These are phyloP conservation scores for Myxocyprinus asiaticus DNA, from an alignment of 2,113 vertebrate species.

Conservation along the genomic window DNA sequence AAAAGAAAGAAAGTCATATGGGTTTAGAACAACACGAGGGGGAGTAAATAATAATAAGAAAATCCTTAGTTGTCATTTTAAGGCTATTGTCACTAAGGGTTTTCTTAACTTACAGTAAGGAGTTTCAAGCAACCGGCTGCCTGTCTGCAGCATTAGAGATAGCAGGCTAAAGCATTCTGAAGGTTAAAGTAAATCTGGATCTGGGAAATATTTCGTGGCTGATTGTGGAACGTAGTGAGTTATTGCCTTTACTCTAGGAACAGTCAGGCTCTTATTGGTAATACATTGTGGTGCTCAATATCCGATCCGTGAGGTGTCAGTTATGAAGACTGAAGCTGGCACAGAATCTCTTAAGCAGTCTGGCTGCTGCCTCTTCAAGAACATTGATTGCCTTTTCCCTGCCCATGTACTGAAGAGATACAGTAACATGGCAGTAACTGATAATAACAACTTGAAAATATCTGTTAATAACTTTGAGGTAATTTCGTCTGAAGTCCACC, in stretches of 20 bases:
- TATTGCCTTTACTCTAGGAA: constrained; percentile 69
- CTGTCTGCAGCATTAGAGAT: neutral
- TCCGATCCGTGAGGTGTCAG: constrained; percentile 67
- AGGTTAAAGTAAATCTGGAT: constrained; percentile 10
- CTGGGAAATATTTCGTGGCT: constrained; percentile 45
- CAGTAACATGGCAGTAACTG: constrained; percentile 35
- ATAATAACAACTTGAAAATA: constrained; percentile 35
- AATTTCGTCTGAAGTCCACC: constrained; percentile 30
- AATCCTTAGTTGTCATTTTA: too few species aligned
- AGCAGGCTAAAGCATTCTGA: neutral
- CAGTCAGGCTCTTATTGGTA: constrained; percentile 52
- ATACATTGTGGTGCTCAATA: constrained; percentile 72
- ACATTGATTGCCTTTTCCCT: constrained; percentile 70
- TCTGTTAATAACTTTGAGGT: constrained; percentile 34
- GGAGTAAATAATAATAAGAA: too few species aligned
- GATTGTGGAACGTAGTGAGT: constrained; percentile 54
- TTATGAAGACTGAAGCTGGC: constrained; percentile 71
- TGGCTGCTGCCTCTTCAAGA: constrained; percentile 57
- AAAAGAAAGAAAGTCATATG: too few species aligned
- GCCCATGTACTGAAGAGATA: constrained; percentile 57
- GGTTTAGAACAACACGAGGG: too few species aligned
- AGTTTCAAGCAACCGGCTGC: too few species aligned
- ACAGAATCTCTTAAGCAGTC: constrained; percentile 71
- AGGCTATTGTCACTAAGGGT: too few species aligned
- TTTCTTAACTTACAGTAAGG: too few species aligned